A percentile compares a stretch with the other conserved stretches of the same genome.
These are phyloP conservation scores for Pseudococcus viburni DNA, from an alignment of 2,888 invertebrate species.

Conservation along the genomic window DNA sequence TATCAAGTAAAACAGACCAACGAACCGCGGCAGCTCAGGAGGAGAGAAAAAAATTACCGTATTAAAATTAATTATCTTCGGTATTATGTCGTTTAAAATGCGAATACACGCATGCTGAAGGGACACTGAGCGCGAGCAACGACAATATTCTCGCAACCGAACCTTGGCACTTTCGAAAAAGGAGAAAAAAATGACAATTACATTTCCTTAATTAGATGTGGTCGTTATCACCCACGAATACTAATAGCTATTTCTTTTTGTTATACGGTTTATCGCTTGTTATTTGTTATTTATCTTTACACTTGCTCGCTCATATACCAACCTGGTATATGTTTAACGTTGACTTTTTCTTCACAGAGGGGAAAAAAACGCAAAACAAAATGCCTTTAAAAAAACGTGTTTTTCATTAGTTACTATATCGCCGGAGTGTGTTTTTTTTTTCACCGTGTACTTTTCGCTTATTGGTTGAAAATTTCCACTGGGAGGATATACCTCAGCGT, in stretches of 20 bases:
- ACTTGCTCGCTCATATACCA: constrained; percentile 43
- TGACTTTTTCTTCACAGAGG: neutral
- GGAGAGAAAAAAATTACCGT: constrained; percentile 25
- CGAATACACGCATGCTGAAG: constrained; percentile 58
- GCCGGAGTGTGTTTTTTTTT: constrained; percentile 26
- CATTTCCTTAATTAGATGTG: constrained; percentile 62
- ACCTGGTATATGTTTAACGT: neutral
- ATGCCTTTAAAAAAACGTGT: constrained; percentile 57
- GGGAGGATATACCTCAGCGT: constrained; percentile 48
- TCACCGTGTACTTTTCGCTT: constrained; percentile 44
- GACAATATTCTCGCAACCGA: constrained; percentile 62
- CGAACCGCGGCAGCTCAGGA: no score
- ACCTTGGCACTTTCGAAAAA: constrained; percentile 65
- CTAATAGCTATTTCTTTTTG: constrained; percentile 56
- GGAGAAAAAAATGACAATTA: constrained; percentile 64
- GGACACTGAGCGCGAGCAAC: constrained; percentile 62
- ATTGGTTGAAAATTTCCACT: constrained; percentile 61
- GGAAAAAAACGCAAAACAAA: constrained; percentile 38
- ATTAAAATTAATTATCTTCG: constrained; percentile 43
- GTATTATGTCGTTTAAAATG: constrained; percentile 54
- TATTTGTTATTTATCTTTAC: constrained; percentile 58
- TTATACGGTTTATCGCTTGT: constrained; percentile 30
- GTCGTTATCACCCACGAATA: constrained; percentile 65
- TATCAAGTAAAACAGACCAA: no score
- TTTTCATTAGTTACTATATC: constrained; percentile 55